phyloP scores from a whole-genome alignment of 1,140 invertebrate species.

The Atopsyche davidsoni region DNA sequence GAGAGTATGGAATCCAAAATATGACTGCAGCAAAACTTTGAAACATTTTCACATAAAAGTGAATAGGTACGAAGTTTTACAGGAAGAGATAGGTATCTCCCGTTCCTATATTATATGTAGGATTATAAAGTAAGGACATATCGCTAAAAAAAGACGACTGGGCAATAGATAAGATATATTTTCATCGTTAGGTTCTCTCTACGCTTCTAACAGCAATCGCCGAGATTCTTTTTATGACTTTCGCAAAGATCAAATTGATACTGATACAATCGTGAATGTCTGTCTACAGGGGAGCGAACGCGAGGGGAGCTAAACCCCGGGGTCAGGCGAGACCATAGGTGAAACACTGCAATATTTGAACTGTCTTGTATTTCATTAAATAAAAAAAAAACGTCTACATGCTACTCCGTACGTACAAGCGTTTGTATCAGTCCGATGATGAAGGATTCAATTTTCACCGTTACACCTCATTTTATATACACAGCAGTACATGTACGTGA shows the following conservation, averaged over 20 bases:
- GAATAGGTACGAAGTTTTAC: slow-evolving; percentile 15
- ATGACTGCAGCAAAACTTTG: slow-evolving; percentile 23
- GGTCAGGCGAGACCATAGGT: too few species aligned
- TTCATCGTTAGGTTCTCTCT: slow-evolving; percentile 28
- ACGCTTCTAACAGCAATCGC: slow-evolving; percentile 26
- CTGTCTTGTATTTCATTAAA: too few species aligned
- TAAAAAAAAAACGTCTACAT: too few species aligned
- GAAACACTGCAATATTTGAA: too few species aligned
- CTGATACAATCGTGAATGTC: slow-evolving; percentile 29
- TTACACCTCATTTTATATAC: too few species aligned
- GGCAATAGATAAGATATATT: slow-evolving; percentile 31
- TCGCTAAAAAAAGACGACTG: slow-evolving; percentile 30
- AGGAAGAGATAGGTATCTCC: slow-evolving; percentile 23
- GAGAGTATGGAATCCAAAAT: too few species aligned
- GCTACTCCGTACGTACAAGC: too few species aligned
- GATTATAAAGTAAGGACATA: slow-evolving; percentile 31
- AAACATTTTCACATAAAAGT: slow-evolving; percentile 23
- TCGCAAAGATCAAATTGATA: slow-evolving; percentile 32
- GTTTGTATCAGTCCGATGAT: too few species aligned
- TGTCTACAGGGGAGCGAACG: slow-evolving; percentile 14
- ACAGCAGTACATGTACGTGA: too few species aligned
- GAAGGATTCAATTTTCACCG: too few species aligned
- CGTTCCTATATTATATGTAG: slow-evolving; percentile 27
- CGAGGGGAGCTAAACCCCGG: too few species aligned
- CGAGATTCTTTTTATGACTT: slow-evolving; percentile 31